phyloP scores from a whole-genome alignment of 1,140 invertebrate species.

The Diorhabda elongata region DNA sequence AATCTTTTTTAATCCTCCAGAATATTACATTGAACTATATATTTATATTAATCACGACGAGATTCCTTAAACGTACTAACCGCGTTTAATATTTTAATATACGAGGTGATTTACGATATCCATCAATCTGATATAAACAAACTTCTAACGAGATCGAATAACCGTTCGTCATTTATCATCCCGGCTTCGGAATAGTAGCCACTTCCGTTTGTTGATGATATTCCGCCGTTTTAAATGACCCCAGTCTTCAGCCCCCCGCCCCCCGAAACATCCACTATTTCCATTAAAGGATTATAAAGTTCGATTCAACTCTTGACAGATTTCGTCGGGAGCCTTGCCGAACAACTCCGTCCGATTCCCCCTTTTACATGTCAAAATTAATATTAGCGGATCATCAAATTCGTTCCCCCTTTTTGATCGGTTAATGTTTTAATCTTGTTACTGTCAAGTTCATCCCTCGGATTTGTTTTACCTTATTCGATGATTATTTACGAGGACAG shows the following conservation, averaged over 20 bases:
- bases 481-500: too few relatives aligned
- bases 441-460: slow-evolving; percentile 5
- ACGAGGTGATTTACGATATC: too few relatives aligned
- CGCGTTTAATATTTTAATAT: too few relatives aligned
- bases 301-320: slow-evolving; percentile 17
- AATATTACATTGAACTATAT: too few relatives aligned
- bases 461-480: neutral
- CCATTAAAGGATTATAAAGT: slow-evolving; percentile 21
- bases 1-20: too few relatives aligned
- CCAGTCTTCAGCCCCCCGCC: neutral
- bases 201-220: neutral
- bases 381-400: slow-evolving; percentile 8
- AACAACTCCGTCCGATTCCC: slow-evolving; percentile 7
- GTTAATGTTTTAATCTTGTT: slow-evolving; percentile 20
- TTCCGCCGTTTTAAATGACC: slow-evolving; percentile 1
- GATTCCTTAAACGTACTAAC: too few relatives aligned
- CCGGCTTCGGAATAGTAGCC: neutral
- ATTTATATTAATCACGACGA: too few relatives aligned
- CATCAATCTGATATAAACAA: too few relatives aligned
- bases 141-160: too few relatives aligned
- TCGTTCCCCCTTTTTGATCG: slow-evolving; percentile 3
- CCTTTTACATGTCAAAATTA: slow-evolving; percentile 14
- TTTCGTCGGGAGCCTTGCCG: slow-evolving; percentile 8
- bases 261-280: slow-evolving; percentile 12
- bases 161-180: neutral